Evolutionary conservation across 2,113 vertebrate species (phyloP).

Genomic region (Hemiprocne comata): DNA sequence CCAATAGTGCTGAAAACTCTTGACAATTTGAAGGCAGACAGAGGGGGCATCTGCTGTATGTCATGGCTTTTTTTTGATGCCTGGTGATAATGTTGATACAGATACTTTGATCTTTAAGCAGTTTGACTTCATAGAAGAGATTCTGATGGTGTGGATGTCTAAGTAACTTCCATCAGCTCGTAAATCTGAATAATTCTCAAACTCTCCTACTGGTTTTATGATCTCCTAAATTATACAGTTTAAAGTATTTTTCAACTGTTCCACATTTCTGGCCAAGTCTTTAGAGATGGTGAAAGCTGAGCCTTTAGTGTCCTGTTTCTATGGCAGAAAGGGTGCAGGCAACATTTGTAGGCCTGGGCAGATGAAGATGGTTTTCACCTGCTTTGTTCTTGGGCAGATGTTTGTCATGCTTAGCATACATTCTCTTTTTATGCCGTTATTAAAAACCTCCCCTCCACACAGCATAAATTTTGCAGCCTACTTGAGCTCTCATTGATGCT

Average conservation of each 20-base stretch:
- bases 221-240: conserved; percentile 21
- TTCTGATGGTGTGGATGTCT: conserved; percentile 2
- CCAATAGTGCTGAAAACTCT: background rate
- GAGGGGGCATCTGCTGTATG: conserved; percentile 36
- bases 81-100: conserved; percentile 35
- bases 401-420: background rate
- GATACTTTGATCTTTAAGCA: conserved; percentile 60
- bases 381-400: conserved; percentile 35
- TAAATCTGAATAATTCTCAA: conserved; percentile 57
- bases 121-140: conserved; percentile 38
- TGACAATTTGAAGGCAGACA: background rate
- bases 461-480: background rate
- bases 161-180: conserved; percentile 44
- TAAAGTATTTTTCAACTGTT: conserved; percentile 40
- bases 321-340: background rate
- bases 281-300: conserved; percentile 34
- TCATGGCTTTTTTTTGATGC: background rate
- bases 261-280: background rate
- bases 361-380: conserved; percentile 21
- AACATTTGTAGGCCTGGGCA: background rate
- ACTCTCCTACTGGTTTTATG: conserved; percentile 53
- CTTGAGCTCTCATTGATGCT: background rate
- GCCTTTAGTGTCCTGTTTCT: conserved; percentile 1
- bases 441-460: background rate
- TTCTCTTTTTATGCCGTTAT: background rate